Evolutionary conservation across 1,140 invertebrate genomes (phyloP), one percentile per base, ranked within the genome.

Genomic region (Apis laboriosa): DNA sequence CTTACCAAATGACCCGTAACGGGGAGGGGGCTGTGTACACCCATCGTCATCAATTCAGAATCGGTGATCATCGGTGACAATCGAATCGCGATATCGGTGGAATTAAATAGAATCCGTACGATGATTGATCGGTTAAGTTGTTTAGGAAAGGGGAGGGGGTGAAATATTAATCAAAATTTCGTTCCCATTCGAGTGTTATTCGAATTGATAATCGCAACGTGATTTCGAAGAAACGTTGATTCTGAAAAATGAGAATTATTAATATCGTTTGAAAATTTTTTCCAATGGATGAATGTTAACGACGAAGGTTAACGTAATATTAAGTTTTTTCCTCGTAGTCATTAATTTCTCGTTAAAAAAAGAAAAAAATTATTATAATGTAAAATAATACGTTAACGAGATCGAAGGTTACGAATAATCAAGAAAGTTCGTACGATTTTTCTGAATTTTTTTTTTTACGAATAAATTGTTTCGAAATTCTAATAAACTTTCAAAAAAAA

Each of bases 1-100:
- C 53, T 68, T 66, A 61, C 53, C 67, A 70, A 82, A 82, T 43
- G 80, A 67, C 5, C 74, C 80, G 74, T 77, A 58, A 70, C 64
- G 12, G 19, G 21, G 17, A 17, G 19, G 21, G 17, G 28, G 51
- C 34, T 53, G 73, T 43, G 34, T 43, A 43, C 34, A 15, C 9
- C 51, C 3, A 28, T 19, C 55, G 17, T 58, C 63, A 67, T 76
- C 73, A 76, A 76, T 76, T 67, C 17, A 19, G 21, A 8, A 21
- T 13, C 12, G 8, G 8, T 19, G 55, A 49, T 73, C 71, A 73
- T 73, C 71, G 28, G 34, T 61, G 72, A 75, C 72, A 74, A 60
- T 60, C 21, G 72, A 60, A 74, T 43, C n/a, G 51, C 71, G 28
- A 51, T 49, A 70, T 9, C 28, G 28, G 1, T 13, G 9, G 21